Conservation (phyloP, 2,888 invertebrate species). For the Tetragonisca angustula region DNA sequence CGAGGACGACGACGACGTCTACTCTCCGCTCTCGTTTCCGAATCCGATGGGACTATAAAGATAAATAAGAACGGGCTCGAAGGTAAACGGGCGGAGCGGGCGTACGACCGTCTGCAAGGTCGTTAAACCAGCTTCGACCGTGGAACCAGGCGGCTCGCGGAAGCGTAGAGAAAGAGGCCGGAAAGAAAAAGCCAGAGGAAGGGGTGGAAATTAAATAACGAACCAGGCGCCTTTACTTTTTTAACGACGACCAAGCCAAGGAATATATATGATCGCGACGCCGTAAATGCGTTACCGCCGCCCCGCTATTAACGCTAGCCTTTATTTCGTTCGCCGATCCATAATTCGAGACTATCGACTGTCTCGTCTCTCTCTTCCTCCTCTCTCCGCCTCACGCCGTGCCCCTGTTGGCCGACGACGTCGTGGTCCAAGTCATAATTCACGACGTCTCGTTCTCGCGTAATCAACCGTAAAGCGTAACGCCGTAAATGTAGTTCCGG, state of each 20-base stretch:
- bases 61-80: slow-evolving; percentile 65
- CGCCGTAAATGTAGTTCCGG: neutral
- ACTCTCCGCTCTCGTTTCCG: slow-evolving; percentile 53
- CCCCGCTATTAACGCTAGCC: slow-evolving; percentile 8
- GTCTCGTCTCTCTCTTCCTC: neutral
- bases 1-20: slow-evolving; percentile 35
- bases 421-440: neutral
- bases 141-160: neutral
- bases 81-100: slow-evolving; percentile 45
- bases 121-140: slow-evolving; percentile 48
- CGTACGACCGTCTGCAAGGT: slow-evolving; percentile 37
- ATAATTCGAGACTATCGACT: slow-evolving; percentile 32
- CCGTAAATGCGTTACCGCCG: slow-evolving; percentile 14
- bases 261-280: slow-evolving; percentile 40
- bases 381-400: too few relatives aligned
- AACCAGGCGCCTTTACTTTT: slow-evolving; percentile 17
- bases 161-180: too few relatives aligned
- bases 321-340: slow-evolving; percentile 26
- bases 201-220: slow-evolving; percentile 22
- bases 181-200: neutral
- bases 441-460: slow-evolving; percentile 5
- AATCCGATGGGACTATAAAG: slow-evolving; percentile 70
- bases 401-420: too few relatives aligned
- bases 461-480: slow-evolving; percentile 1
- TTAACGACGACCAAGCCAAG: slow-evolving; percentile 21